phyloP scores from a whole-genome alignment of 2,113 vertebrate genomes.

The Nestor notabilis region DNA sequence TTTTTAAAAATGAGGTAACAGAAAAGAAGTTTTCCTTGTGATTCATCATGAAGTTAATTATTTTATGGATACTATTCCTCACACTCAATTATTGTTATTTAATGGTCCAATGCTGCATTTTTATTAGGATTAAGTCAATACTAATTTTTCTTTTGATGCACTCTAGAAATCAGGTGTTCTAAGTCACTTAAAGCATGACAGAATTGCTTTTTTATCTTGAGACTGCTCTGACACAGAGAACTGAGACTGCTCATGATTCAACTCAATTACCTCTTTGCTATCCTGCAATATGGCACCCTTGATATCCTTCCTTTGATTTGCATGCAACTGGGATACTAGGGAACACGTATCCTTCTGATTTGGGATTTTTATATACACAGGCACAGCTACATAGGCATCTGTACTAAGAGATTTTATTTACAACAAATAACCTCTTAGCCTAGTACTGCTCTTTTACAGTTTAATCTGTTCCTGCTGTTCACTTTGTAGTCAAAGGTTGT shows the following conservation, averaged over 20 bases:
- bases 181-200: background rate
- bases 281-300: background rate
- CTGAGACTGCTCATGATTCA: background rate
- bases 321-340: background rate
- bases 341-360: background rate
- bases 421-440: background rate
- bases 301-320: background rate
- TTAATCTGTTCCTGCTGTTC: background rate
- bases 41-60: constrained; percentile 17
- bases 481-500: background rate
- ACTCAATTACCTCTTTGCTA: background rate
- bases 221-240: background rate
- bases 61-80: background rate
- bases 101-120: background rate
- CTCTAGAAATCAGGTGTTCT: background rate
- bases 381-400: background rate
- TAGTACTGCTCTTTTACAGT: background rate
- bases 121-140: background rate
- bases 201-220: background rate
- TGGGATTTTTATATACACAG: background rate
- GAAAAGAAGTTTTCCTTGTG: background rate
- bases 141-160: background rate
- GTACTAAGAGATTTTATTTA: background rate
- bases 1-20: constrained; percentile 1
- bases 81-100: background rate